These are phyloP conservation scores for Zygogramma bicolorata DNA, from an alignment of 2,888 invertebrate species.

Conservation along the genomic window DNA sequence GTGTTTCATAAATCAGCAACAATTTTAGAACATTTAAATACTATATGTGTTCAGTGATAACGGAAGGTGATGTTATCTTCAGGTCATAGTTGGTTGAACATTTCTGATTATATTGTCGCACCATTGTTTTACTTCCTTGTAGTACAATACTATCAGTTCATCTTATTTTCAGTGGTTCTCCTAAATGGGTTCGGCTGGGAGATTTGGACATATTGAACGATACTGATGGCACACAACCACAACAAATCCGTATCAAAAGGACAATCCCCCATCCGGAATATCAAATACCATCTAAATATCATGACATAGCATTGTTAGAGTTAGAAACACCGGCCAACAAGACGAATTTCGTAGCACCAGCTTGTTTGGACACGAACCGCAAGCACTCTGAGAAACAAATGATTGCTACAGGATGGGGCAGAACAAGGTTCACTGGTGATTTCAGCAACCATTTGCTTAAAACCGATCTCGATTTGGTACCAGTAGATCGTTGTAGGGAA, in stretches of 20 bases:
- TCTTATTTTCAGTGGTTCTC: slow-evolving; percentile 33
- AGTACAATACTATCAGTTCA: background rate
- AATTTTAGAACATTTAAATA: too few species aligned
- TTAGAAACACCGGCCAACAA: slow-evolving; percentile 60
- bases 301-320: slow-evolving; percentile 68
- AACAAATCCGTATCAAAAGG: slow-evolving; percentile 51
- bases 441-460: slow-evolving; percentile 12
- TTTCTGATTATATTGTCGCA: too few species aligned
- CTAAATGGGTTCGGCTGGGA: slow-evolving; percentile 50
- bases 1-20: too few species aligned
- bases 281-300: slow-evolving; percentile 61
- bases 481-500: background rate
- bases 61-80: too few species aligned
- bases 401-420: slow-evolving; percentile 56
- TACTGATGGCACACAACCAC: slow-evolving; percentile 62
- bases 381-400: slow-evolving; percentile 48
- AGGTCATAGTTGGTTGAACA: too few species aligned
- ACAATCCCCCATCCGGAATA: slow-evolving; percentile 65
- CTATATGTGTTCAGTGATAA: too few species aligned
- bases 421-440: slow-evolving; percentile 10
- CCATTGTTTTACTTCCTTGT: too few species aligned
- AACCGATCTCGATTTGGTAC: background rate
- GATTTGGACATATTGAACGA: slow-evolving; percentile 61
- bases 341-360: slow-evolving; percentile 64
- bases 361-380: slow-evolving; percentile 61